Evolutionary conservation across 2,113 vertebrate genomes (phyloP).

Genomic region (Nothobranchius kuhntae): DNA sequence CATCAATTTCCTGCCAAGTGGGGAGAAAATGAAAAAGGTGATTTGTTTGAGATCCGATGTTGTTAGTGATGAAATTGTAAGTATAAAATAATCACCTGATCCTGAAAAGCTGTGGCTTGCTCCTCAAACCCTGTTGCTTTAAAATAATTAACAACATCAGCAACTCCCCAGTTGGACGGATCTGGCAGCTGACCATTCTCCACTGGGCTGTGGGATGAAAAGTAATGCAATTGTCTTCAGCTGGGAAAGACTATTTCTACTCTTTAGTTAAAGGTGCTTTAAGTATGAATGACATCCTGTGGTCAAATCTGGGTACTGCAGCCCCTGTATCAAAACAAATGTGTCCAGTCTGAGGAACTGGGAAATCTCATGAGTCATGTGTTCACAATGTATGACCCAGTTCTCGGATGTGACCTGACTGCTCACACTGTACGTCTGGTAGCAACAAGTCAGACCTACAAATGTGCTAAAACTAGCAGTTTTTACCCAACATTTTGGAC

Average conservation of each 20-base stretch:
- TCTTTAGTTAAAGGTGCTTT: not conserved
- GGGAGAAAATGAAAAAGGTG: constrained; percentile 11
- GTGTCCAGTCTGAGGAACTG: no score
- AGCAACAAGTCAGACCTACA: no score
- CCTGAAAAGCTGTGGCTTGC: constrained; percentile 93
- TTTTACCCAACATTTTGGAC: no score
- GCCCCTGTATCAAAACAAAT: no score
- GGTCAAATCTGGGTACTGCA: no score
- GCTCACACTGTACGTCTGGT: no score
- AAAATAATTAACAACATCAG: constrained; percentile 96
- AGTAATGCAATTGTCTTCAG: not conserved
- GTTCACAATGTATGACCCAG: no score
- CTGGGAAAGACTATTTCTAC: not conserved
- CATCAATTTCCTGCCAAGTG: constrained; percentile 92
- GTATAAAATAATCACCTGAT: constrained; percentile 85
- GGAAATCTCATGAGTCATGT: no score
- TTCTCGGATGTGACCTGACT: no score
- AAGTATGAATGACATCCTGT: no score
- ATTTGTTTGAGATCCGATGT: not conserved
- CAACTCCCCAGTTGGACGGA: constrained; percentile 93
- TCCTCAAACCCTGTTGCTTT: constrained; percentile 96
- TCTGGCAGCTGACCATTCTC: constrained; percentile 92
- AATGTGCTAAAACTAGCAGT: no score
- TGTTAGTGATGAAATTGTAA: not conserved
- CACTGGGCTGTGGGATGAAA: constrained; percentile 66